Evolutionary conservation across 2,797 vertebrate species (phyloP), one percentile per base, ranked within the genome.

Genomic region (Rhinichthys osculus): DNA sequence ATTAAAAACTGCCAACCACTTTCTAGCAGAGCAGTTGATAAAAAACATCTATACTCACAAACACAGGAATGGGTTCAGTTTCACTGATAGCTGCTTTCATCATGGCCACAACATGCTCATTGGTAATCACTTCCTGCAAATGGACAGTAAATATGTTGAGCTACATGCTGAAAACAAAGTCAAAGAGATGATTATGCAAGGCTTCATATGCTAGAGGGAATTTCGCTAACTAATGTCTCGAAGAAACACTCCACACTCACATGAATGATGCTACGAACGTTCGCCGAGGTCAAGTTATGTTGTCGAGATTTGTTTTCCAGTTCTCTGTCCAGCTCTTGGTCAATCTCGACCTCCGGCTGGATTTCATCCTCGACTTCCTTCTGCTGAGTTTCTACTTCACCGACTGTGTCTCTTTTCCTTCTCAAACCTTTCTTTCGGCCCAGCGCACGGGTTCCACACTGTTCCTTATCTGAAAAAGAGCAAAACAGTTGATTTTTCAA

Each of bases 1-100:
- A 1, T n/a, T 38, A 50, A 54, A 72, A 44, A 35, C 27, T 64
- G 30, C 38, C 3, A 44, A 9, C 8, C 11, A 81, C 17, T 21
- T 71, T 81, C 27, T 38, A 54, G 47, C 54, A 35, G 4, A 57
- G 30, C 69, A 73, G n/a, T 74, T 17, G 44, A 3, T n/a, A 30
- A 44, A 23, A 35, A 23, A 8, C 2, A 33, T 7, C 59, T 14
- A 64, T 30, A 98, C 98, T 98, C 90, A 99, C 98, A 94, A 99
- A 99, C 9, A 97, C 78, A 4, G 97, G 97, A 74, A 96, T 91
- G 0, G 97, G 96, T 72, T 98, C 96, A 0, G 97, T 98, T 89
- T 99, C 97, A 1, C 96, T 97, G 91, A 99, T 98, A 69, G 98
- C 98, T 1, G 98, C 98, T 91, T 98, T 99, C 98, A 99, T 98